Conservation (phyloP, 1,140 invertebrate species). For the Dreissena polymorpha region DNA sequence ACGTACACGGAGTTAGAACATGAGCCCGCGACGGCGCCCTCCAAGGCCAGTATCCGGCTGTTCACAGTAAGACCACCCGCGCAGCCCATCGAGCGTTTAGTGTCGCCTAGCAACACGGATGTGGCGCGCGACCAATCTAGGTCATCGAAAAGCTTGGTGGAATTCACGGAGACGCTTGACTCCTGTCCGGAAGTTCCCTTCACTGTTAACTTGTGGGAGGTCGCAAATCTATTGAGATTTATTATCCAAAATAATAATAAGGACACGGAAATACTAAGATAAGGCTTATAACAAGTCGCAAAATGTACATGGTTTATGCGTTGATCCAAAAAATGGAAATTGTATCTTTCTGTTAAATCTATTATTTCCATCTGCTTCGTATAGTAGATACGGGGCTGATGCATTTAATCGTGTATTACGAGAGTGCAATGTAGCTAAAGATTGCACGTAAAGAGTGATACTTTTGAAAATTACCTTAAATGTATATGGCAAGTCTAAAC, state of each 20-base stretch:
- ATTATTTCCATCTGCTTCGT: too few relatives aligned
- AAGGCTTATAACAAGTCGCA: not conserved
- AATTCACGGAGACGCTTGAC: not conserved
- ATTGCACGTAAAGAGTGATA: too few relatives aligned
- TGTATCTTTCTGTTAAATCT: too few relatives aligned
- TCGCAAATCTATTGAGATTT: slow-evolving; percentile 15
- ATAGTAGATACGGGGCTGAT: too few relatives aligned
- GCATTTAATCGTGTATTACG: too few relatives aligned
- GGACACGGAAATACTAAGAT: not conserved
- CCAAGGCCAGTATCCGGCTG: not conserved
- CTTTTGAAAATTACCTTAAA: too few relatives aligned
- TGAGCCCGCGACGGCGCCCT: not conserved
- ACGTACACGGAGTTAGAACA: not conserved
- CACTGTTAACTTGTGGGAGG: slow-evolving; percentile 17
- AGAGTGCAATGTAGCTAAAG: too few relatives aligned
- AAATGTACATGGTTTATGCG: not conserved
- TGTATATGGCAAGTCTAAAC: too few relatives aligned
- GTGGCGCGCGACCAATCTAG: not conserved
- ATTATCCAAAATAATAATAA: not conserved
- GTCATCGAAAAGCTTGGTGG: not conserved
- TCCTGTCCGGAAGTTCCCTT: not conserved
- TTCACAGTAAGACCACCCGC: not conserved
- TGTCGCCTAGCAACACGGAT: not conserved
- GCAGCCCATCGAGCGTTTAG: not conserved
- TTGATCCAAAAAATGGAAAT: too few relatives aligned